Evolutionary conservation across 2,113 vertebrate genomes (phyloP).

Genomic region (Cryptomyrus ogoouensis): DNA sequence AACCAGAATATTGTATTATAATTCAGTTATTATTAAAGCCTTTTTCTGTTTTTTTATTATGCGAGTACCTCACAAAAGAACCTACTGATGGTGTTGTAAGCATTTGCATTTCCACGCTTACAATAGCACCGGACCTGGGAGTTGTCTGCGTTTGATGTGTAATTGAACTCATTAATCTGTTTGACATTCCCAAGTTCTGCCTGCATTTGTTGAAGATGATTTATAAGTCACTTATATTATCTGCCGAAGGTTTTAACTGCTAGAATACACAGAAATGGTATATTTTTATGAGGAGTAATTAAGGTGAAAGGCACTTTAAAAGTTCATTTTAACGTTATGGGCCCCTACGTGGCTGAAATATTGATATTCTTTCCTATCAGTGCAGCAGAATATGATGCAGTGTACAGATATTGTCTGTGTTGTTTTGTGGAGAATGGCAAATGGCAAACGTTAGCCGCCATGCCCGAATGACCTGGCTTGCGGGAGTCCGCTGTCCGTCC

Average conservation of each 20-base stretch:
- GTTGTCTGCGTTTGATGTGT: conserved; percentile 31
- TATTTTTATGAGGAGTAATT: conserved; percentile 21
- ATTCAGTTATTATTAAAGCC: not conserved
- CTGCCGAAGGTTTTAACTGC: conserved; percentile 26
- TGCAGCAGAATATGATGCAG: not conserved
- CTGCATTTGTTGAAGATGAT: conserved; percentile 34
- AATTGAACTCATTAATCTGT: conserved; percentile 44
- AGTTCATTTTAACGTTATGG: not conserved
- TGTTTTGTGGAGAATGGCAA: not conserved
- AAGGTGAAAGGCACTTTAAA: conserved; percentile 11
- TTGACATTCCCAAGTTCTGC: conserved; percentile 27
- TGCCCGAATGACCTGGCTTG: not conserved
- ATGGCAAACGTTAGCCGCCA: not conserved
- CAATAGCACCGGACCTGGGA: conserved; percentile 15
- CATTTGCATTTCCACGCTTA: conserved; percentile 5
- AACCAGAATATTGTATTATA: not conserved
- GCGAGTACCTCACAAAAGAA: not conserved
- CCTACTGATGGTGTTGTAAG: conserved; percentile 10
- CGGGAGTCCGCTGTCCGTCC: not conserved
- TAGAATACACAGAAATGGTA: conserved; percentile 15
- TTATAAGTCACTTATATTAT: conserved; percentile 41
- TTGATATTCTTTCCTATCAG: not conserved
- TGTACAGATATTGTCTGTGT: not conserved
- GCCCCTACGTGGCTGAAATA: not conserved
- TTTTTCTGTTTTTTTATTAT: conserved; percentile 12